A percentile compares a stretch with the other conserved stretches of the same genome.
phyloP scores from a whole-genome alignment of 2,113 vertebrate genomes.

The Smithornis capensis region DNA sequence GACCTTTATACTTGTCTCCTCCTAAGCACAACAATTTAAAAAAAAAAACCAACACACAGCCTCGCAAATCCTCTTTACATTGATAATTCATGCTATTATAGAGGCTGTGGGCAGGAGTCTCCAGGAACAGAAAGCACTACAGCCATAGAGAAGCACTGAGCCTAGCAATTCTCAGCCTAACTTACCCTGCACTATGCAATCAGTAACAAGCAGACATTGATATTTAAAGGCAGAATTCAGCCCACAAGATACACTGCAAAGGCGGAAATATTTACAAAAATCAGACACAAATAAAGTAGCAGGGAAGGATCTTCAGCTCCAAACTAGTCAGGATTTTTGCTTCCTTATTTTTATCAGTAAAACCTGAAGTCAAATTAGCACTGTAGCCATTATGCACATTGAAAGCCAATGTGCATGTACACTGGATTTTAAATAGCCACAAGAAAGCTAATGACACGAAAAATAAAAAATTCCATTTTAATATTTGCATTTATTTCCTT shows the following conservation, averaged over 20 bases:
- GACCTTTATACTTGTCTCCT: not conserved
- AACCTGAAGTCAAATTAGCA: not conserved
- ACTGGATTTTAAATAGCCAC: not conserved
- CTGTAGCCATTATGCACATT: accelerated
- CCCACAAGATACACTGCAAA: not conserved
- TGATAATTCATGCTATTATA: not conserved
- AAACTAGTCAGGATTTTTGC: not conserved
- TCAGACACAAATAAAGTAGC: not conserved
- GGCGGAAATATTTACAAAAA: not conserved
- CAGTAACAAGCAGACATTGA: not conserved
- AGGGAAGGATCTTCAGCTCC: not conserved
- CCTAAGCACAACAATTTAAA: not conserved
- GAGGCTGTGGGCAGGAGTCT: not conserved
- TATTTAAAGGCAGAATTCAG: not conserved
- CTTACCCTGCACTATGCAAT: accelerated
- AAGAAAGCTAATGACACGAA: not conserved
- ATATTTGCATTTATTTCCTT: not conserved
- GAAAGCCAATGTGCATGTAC: not conserved
- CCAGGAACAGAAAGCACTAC: not conserved
- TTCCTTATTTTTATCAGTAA: not conserved
- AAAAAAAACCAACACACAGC: not conserved
- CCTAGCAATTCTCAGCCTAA: not conserved
- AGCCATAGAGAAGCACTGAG: accelerated
- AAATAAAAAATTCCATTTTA: not conserved
- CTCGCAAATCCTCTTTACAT: not conserved